phyloP scores from a whole-genome alignment of 2,888 invertebrate species.

The Agonopterix arenella region DNA sequence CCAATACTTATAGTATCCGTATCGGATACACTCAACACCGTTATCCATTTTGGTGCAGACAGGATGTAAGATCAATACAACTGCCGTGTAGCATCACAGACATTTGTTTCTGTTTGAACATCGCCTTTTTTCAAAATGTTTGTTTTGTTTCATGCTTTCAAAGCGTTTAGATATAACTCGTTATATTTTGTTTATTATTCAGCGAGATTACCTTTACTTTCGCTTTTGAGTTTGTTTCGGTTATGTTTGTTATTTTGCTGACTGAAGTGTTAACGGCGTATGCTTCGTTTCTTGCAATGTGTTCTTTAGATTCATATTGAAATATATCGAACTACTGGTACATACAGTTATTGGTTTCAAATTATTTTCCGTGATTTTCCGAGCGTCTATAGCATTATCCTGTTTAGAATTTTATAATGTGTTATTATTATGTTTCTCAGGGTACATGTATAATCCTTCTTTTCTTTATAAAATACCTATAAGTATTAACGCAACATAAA shows the following conservation, averaged over 20 bases:
- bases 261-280: too few species aligned
- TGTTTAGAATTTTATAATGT: too few species aligned
- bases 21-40: slow-evolving; percentile 22
- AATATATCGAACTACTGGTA: too few species aligned
- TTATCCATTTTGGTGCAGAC: slow-evolving; percentile 50
- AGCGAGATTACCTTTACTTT: background rate
- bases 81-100: slow-evolving; percentile 48
- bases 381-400: too few species aligned
- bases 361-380: too few species aligned
- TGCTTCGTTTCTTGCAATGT: too few species aligned
- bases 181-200: slow-evolving; percentile 13
- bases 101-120: slow-evolving; percentile 28
- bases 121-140: slow-evolving; percentile 24
- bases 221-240: background rate
- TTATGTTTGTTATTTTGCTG: background rate
- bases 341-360: too few species aligned
- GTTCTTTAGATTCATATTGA: too few species aligned
- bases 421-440: too few species aligned
- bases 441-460: too few species aligned
- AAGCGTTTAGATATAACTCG: slow-evolving; percentile 8
- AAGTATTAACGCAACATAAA: too few species aligned
- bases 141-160: slow-evolving; percentile 24
- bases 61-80: slow-evolving; percentile 70
- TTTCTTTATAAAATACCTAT: too few species aligned
- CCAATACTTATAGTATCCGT: slow-evolving; percentile 5